Evolutionary conservation across 2,888 invertebrate species (phyloP).

Genomic region (Amaurobius ferox): DNA sequence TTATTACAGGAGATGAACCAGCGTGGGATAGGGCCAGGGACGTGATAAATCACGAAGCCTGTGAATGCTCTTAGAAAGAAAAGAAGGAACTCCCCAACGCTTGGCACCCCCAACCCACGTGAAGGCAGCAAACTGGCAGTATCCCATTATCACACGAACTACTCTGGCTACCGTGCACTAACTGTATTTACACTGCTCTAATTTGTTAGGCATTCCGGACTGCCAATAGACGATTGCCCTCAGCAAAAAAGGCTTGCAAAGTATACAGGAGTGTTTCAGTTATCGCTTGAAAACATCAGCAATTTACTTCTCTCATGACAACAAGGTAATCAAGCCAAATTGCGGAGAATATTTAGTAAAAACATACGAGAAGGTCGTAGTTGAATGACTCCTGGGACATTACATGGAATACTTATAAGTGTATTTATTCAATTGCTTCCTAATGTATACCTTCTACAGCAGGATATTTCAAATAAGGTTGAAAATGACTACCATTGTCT

Average conservation of each 20-base stretch:
- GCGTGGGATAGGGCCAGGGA: conserved; percentile 68
- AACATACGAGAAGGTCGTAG: background rate
- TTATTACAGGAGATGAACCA: conserved; percentile 70
- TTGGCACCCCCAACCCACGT: conserved; percentile 65
- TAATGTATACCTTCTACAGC: no score
- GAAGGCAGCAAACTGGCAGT: conserved; percentile 46
- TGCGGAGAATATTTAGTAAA: background rate
- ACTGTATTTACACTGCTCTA: conserved; percentile 68
- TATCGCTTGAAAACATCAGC: background rate
- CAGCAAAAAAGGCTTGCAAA: background rate
- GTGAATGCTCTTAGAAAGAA: conserved; percentile 37
- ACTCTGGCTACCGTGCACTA: conserved; percentile 59
- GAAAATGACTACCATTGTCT: no score
- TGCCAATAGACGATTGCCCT: background rate
- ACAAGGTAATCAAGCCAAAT: background rate
- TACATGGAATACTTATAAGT: no score
- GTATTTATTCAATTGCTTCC: no score
- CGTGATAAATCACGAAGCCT: conserved; percentile 66
- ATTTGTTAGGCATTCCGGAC: conserved; percentile 61
- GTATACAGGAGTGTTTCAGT: background rate
- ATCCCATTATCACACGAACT: conserved; percentile 52
- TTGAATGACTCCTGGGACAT: background rate
- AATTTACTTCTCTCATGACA: background rate
- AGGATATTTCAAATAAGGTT: no score
- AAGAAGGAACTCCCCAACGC: conserved; percentile 49